Evolutionary conservation across 2,888 invertebrate species (phyloP).

Genomic region (Erebia ligea): DNA sequence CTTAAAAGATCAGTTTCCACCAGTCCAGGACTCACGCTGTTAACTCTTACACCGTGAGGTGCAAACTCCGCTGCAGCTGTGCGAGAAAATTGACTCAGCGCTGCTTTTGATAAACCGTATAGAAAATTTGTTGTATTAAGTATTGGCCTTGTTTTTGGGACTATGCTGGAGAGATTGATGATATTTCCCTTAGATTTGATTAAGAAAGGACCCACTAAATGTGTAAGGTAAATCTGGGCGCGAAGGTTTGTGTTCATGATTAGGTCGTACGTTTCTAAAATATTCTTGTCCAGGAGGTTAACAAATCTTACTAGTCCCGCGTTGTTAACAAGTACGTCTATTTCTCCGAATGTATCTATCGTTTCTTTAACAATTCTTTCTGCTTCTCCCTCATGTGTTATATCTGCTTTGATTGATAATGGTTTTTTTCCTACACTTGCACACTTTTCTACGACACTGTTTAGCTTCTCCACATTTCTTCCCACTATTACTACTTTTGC

Average conservation of each 20-base stretch:
- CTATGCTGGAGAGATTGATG: constrained; percentile 93
- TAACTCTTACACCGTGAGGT: constrained; percentile 87
- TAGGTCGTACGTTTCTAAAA: constrained; percentile 47
- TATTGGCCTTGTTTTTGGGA: constrained; percentile 1
- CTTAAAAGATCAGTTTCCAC: constrained; percentile 74
- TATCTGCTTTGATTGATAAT: constrained; percentile 49
- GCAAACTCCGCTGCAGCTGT: constrained; percentile 85
- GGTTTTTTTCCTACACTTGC: constrained; percentile 43
- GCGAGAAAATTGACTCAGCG: constrained; percentile 50
- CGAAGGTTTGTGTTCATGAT: constrained; percentile 47
- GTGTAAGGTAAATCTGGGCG: constrained; percentile 45
- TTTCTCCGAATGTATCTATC: constrained; percentile 46
- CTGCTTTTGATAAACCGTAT: constrained; percentile 51
- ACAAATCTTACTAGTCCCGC: constrained; percentile 44
- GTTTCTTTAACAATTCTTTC: constrained; percentile 46
- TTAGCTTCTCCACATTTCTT: constrained; percentile 55
- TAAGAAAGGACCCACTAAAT: constrained; percentile 46
- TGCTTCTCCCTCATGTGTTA: constrained; percentile 45
- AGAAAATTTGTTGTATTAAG: constrained; percentile 77
- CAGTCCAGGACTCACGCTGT: constrained; percentile 50
- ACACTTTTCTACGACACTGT: constrained; percentile 50
- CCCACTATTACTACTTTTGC: constrained; percentile 59
- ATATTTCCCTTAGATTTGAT: constrained; percentile 81
- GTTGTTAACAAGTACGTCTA: constrained; percentile 55
- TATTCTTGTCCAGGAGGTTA: constrained; percentile 41